phyloP scores from a whole-genome alignment of 1,140 invertebrate genomes.

The Hycleus cichorii region DNA sequence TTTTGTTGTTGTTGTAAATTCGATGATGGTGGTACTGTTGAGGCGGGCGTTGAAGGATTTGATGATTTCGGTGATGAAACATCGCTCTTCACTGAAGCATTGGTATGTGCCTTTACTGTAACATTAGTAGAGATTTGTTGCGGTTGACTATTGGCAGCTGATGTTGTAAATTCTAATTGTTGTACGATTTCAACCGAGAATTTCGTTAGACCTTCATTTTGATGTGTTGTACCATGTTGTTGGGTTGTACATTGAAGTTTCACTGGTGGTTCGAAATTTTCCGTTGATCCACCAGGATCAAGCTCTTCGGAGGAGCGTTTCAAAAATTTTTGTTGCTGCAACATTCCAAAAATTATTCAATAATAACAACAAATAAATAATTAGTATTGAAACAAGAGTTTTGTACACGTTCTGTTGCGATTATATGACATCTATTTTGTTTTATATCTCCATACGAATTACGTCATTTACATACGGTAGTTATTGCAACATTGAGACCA shows the following conservation, averaged over 20 bases:
- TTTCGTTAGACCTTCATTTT: constrained; percentile 60
- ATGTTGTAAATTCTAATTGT: constrained; percentile 79
- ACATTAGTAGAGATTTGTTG: constrained; percentile 88
- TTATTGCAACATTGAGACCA: constrained; percentile 1
- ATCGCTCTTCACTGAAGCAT: constrained; percentile 73
- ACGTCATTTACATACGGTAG: constrained; percentile 5
- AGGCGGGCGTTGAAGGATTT: constrained; percentile 30
- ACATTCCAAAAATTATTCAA: constrained; percentile 34
- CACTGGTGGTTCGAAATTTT: constrained; percentile 63
- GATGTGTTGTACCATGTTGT: constrained; percentile 37
- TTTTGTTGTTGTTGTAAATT: constrained; percentile 31
- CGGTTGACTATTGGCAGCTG: constrained; percentile 71
- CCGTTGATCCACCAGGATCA: constrained; percentile 47
- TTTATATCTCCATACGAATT: neutral
- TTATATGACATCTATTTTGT: no score
- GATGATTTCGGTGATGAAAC: constrained; percentile 47
- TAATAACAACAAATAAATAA: neutral
- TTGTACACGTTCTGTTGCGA: no score
- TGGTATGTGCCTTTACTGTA: constrained; percentile 81
- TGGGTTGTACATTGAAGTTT: constrained; percentile 65
- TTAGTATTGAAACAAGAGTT: no score
- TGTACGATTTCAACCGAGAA: constrained; percentile 88
- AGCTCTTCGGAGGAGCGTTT: constrained; percentile 67
- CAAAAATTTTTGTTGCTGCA: constrained; percentile 76
- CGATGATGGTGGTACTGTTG: constrained; percentile 21